Percentiles rank a stretch among this genome's conserved stretches.
Evolutionary conservation across 2,797 vertebrate genomes (phyloP).

Genomic region (Xenentodon cancila): DNA sequence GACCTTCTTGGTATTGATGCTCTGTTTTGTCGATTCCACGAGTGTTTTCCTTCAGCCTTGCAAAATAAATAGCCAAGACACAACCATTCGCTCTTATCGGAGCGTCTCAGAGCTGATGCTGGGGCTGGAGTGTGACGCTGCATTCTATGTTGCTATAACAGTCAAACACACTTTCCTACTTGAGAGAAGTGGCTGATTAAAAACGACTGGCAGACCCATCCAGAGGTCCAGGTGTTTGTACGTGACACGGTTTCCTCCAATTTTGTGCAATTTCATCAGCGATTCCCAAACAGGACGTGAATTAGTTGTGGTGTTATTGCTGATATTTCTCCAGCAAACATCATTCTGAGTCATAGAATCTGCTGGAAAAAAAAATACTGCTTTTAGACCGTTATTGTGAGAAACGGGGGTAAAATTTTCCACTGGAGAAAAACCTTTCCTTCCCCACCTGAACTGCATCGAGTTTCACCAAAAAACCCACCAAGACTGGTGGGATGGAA

Average conservation of each 20-base stretch:
- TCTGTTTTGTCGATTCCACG: slow-evolving; percentile 6
- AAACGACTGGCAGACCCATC: slow-evolving; percentile 4
- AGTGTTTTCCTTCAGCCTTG: slow-evolving; percentile 17
- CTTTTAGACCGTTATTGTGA: too few species aligned
- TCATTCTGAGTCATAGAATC: neutral
- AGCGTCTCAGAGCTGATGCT: slow-evolving; percentile 24
- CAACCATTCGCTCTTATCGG: slow-evolving; percentile 35
- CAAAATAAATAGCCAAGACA: slow-evolving; percentile 25
- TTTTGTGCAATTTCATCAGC: slow-evolving; percentile 6
- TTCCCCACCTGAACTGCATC: slow-evolving; percentile 12
- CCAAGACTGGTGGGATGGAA: slow-evolving; percentile 30
- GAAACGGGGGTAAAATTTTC: slow-evolving; percentile 11
- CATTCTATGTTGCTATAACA: slow-evolving; percentile 35
- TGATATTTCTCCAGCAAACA: slow-evolving; percentile 15
- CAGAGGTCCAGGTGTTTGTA: slow-evolving; percentile 12
- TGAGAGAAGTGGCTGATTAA: slow-evolving; percentile 7
- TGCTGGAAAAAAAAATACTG: neutral
- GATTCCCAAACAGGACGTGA: neutral
- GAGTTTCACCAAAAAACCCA: slow-evolving; percentile 32
- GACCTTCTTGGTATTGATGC: slow-evolving; percentile 27
- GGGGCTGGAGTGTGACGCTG: slow-evolving; percentile 35
- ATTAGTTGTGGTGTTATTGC: neutral
- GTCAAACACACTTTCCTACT: slow-evolving; percentile 13
- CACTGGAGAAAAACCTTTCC: slow-evolving; percentile 16
- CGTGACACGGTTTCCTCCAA: neutral